phyloP scores from a whole-genome alignment of 2,888 invertebrate species.

The Steinernema hermaphroditum region DNA sequence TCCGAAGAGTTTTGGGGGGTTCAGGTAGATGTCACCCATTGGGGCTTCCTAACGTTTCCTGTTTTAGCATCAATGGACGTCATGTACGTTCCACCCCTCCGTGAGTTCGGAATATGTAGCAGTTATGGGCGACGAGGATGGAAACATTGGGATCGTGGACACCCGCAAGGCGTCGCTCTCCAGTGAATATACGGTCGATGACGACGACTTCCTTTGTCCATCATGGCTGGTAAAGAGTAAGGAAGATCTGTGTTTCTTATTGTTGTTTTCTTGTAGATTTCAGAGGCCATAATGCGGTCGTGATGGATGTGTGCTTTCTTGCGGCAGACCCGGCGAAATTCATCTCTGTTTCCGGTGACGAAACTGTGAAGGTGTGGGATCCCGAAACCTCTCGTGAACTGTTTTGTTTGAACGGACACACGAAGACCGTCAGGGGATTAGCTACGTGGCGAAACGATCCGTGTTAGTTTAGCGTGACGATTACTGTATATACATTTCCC shows the following conservation, averaged over 20 bases:
- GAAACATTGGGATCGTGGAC: neutral
- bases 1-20: neutral
- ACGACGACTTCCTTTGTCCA: slow-evolving; percentile 1
- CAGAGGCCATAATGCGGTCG: neutral
- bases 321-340: neutral
- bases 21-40: neutral
- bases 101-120: neutral
- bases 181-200: neutral
- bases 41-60: too few species aligned
- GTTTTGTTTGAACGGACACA: neutral
- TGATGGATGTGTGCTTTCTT: neutral
- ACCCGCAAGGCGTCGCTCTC: neutral
- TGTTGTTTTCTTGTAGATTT: neutral
- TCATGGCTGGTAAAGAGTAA: neutral
- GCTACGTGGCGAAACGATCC: neutral
- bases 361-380: neutral
- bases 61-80: neutral
- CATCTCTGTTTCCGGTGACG: neutral
- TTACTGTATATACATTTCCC: neutral
- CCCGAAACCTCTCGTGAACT: neutral
- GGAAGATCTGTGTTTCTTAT: too few species aligned
- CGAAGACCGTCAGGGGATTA: neutral
- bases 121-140: slow-evolving; percentile 1
- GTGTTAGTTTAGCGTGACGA: neutral
- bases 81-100: slow-evolving; percentile 1